Conservation (phyloP, 2,113 vertebrate species). For the Phalacrocorax brasilianus region DNA sequence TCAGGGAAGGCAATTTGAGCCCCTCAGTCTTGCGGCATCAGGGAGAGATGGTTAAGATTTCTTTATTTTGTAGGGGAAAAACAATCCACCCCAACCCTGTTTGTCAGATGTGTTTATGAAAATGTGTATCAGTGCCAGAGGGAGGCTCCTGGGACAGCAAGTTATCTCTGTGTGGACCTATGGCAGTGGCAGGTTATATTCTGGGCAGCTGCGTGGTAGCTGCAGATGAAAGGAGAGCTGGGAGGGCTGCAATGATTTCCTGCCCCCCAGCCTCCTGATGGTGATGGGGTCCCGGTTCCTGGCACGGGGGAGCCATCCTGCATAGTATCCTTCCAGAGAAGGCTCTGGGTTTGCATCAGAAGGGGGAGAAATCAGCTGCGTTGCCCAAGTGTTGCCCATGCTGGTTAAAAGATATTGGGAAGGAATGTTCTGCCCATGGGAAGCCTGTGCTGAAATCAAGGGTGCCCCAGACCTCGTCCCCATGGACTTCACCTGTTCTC, state of each 20-base stretch:
- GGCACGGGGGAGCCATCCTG: background rate
- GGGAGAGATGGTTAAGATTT: background rate
- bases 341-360: background rate
- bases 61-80: fast-evolving
- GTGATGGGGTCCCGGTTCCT: background rate
- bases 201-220: background rate
- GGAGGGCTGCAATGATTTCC: background rate
- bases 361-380: background rate
- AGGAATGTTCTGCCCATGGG: fast-evolving
- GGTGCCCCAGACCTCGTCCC: background rate
- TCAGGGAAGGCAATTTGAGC: background rate
- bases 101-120: background rate
- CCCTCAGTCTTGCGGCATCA: background rate
- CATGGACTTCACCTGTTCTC: background rate
- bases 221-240: background rate
- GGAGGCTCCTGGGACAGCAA: background rate
- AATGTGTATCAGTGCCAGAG: fast-evolving
- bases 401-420: background rate
- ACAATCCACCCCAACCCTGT: fast-evolving
- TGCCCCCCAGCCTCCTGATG: background rate
- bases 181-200: no score
- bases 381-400: background rate
- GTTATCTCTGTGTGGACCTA: no score
- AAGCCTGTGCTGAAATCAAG: background rate
- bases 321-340: background rate